These are phyloP conservation scores for Nephila pilipes DNA, from an alignment of 1,140 invertebrate species.

Conservation along the genomic window DNA sequence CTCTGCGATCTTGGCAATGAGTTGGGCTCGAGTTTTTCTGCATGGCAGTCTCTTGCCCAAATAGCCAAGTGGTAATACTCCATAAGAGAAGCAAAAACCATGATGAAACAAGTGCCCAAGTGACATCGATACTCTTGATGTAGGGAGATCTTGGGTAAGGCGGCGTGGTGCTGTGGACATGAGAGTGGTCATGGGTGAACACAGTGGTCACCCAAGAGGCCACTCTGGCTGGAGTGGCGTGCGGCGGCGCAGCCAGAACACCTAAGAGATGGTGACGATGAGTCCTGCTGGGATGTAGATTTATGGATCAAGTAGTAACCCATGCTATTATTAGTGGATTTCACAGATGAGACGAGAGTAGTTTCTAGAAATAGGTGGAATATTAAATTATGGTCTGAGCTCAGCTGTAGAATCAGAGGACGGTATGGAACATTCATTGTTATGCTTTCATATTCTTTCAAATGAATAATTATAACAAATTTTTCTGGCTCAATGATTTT, in stretches of 20 bases:
- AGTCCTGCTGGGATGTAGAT: slow-evolving; percentile 83
- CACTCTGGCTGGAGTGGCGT: slow-evolving; percentile 82
- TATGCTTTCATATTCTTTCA: background rate
- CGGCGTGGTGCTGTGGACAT: slow-evolving; percentile 83
- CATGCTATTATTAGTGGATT: slow-evolving; percentile 82
- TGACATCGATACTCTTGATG: slow-evolving; percentile 83
- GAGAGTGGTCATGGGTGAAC: slow-evolving; percentile 84
- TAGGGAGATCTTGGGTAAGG: slow-evolving; percentile 83
- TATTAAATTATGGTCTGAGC: background rate
- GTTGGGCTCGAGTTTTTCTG: slow-evolving; percentile 93
- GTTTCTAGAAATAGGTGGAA: slow-evolving; percentile 79
- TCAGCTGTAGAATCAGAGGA: background rate
- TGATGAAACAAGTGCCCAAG: slow-evolving; percentile 82
- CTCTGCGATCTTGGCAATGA: slow-evolving; percentile 93
- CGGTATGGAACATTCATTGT: background rate
- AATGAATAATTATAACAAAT: background rate
- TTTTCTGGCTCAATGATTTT: no score
- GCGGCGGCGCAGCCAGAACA: slow-evolving; percentile 83
- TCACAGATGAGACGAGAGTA: slow-evolving; percentile 83
- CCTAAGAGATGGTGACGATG: slow-evolving; percentile 83
- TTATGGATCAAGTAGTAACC: slow-evolving; percentile 84
- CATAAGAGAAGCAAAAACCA: slow-evolving; percentile 80
- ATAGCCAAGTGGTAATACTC: slow-evolving; percentile 96
- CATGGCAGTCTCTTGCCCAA: slow-evolving; percentile 98
- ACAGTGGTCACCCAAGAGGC: slow-evolving; percentile 84